Conservation (phyloP, 2,888 invertebrate genomes). For the Acrocyrtus sp. region DNA sequence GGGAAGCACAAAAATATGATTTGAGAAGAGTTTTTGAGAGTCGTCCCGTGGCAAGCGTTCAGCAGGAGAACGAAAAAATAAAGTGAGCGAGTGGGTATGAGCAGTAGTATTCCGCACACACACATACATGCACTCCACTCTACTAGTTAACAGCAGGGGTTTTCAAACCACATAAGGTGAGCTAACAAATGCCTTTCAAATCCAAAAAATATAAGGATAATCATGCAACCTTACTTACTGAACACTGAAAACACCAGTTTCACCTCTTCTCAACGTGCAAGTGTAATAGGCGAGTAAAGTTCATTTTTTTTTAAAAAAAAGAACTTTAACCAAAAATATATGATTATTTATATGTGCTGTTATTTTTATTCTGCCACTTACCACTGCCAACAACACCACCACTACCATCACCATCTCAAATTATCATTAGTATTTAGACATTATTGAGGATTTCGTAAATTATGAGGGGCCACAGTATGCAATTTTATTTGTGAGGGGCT, state of each 20-base stretch:
- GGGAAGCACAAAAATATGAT: constrained; percentile 15
- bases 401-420: no score
- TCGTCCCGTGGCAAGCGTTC: neutral
- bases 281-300: no score
- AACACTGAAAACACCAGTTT: constrained; percentile 19
- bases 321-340: constrained; percentile 41
- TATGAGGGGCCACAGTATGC: no score
- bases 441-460: no score
- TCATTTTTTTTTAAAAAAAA: no score
- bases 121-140: neutral
- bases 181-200: constrained; percentile 51
- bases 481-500: no score
- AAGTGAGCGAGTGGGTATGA: neutral
- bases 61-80: constrained; percentile 7
- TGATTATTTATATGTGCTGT: constrained; percentile 36
- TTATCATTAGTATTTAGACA: no score
- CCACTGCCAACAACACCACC: neutral
- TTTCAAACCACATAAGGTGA: constrained; percentile 50
- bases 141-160: constrained; percentile 47
- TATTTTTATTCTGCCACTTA: neutral
- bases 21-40: constrained; percentile 1
- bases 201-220: constrained; percentile 21
- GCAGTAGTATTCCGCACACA: no score
- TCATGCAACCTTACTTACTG: constrained; percentile 9
- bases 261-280: constrained; percentile 32